phyloP scores from a whole-genome alignment of 2,888 invertebrate genomes.

The Orgyia antiqua region DNA sequence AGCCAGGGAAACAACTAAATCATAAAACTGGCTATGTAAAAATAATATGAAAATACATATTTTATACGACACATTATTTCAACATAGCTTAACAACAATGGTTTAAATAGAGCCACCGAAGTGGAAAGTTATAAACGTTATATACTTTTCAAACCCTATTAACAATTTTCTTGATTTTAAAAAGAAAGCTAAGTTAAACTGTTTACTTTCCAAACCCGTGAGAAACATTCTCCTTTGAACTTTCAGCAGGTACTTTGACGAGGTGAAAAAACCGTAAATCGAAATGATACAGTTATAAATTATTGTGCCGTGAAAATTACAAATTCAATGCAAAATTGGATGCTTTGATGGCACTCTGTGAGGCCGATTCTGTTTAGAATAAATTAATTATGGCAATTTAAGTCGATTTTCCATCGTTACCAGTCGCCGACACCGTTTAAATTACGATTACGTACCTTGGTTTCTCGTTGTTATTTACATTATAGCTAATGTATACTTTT shows the following conservation, averaged over 20 bases:
- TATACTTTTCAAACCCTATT: slow-evolving; percentile 19
- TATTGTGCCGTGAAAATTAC: slow-evolving; percentile 74
- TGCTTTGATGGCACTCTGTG: slow-evolving; percentile 60
- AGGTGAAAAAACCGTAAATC: slow-evolving; percentile 55
- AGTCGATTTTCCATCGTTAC: slow-evolving; percentile 60
- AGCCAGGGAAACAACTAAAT: too few species aligned
- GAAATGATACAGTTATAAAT: slow-evolving; percentile 67
- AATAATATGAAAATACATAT: too few species aligned
- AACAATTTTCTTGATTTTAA: slow-evolving; percentile 38
- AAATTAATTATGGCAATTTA: slow-evolving; percentile 72
- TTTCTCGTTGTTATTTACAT: slow-evolving; percentile 40
- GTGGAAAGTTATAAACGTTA: slow-evolving; percentile 24
- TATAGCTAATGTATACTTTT: slow-evolving; percentile 14
- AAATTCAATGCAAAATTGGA: slow-evolving; percentile 72
- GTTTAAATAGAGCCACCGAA: slow-evolving; percentile 17
- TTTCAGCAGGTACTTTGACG: slow-evolving; percentile 35
- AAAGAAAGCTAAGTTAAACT: slow-evolving; percentile 54
- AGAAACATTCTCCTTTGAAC: slow-evolving; percentile 51
- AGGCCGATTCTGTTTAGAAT: slow-evolving; percentile 67
- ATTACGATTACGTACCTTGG: slow-evolving; percentile 57
- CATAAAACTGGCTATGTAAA: too few species aligned
- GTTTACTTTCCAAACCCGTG: slow-evolving; percentile 64
- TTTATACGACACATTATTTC: too few species aligned
- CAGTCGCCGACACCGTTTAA: slow-evolving; percentile 54
- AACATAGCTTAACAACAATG: too few species aligned